Base-by-base conservation (phyloP, 2,113 vertebrate genomes). In the Reinhardtius hippoglossoides region DNA sequence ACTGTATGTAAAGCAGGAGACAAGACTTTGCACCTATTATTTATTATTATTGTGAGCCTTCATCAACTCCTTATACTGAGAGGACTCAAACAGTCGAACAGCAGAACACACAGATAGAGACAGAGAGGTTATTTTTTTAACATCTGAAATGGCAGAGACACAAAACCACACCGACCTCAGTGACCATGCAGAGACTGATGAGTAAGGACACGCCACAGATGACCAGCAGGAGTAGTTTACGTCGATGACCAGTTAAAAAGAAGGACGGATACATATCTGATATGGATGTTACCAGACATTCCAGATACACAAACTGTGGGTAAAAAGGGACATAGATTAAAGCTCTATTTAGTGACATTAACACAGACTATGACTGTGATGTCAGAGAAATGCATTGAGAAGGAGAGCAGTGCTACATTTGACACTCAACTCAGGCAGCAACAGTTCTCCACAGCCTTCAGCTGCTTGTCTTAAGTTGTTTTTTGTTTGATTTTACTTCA, bases 211-310 rank as follows among this genome's bases (percentile, higher is more conserved):
- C 68, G 20, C 59, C 40, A 76, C 87, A 82, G 54, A 91, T 63
- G 48, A 71, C 42, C 14, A 93, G 80, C 12, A 93, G 84, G 1
- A 94, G 88, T 9, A 93, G 55, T 81, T 94, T 88, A 55, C 91
- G 89, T 3, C 85, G 78, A 35, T 89, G 67, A 31, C 87, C 88
- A 31, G 20, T 27, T 67, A 84, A 74, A 67, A 94, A 93, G 74
- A 92, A 80, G 48, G 76, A 77, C 0, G 93, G 92, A 66, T 91
- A 92, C 87, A 92, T 80, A 73, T 93, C 93, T 15, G 91, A 81
- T 78, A 94, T 85, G 2, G 92, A 63, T 24, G 91, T 93, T 21
- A 93, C 76, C 82, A 93, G n/a, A 20, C 80, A 84, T 73, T 93
- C 92, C 54, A 87, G 80, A 78, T 73, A 80, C 23, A 94, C 91